phyloP scores from a whole-genome alignment of 2,888 invertebrate genomes.

The Sphecodes monilicornis region DNA sequence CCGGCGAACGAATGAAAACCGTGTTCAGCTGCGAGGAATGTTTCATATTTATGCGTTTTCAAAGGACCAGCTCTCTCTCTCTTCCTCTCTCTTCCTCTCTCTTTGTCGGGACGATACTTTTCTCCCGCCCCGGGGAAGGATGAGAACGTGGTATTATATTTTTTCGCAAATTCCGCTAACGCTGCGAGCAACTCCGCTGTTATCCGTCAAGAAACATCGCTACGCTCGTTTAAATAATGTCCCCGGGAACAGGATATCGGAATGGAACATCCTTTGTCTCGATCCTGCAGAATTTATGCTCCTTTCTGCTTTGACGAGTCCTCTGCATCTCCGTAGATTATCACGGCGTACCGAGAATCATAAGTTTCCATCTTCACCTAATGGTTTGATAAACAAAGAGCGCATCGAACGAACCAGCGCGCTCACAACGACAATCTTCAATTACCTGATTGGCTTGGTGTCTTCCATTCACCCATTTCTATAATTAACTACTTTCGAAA shows the following conservation, averaged over 20 bases:
- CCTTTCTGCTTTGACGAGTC: background rate
- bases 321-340: background rate
- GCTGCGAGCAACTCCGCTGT: background rate
- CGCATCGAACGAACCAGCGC: background rate
- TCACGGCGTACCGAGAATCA: background rate
- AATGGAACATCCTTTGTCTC: background rate
- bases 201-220: background rate
- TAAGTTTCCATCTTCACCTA: background rate
- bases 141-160: slow-evolving; percentile 19
- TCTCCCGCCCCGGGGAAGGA: background rate
- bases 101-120: slow-evolving; percentile 9
- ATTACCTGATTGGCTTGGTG: background rate
- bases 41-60: slow-evolving; percentile 43
- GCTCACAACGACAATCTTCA: background rate
- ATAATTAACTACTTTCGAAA: background rate
- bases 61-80: slow-evolving; percentile 3
- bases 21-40: slow-evolving; percentile 27
- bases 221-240: slow-evolving; percentile 1
- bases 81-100: background rate
- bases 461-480: background rate
- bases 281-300: background rate
- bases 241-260: background rate
- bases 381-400: background rate
- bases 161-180: background rate
- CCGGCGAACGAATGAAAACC: background rate